Base-by-base conservation (phyloP, 2,797 vertebrate genomes). In the Myotis planiceps region DNA sequence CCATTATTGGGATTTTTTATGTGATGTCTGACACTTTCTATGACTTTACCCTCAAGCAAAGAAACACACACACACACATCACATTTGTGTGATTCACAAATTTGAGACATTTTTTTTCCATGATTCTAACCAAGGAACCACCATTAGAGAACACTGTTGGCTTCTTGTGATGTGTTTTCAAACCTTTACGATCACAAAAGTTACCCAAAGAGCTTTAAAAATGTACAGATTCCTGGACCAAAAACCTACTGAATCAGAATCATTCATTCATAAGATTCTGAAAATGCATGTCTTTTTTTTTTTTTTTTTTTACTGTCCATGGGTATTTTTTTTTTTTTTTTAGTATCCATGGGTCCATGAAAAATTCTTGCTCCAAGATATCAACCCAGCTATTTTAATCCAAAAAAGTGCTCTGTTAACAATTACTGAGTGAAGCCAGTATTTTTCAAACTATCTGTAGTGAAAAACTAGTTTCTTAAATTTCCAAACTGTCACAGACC, bases 311-410 rank as follows among this genome's bases (percentile, higher is more conserved):
- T 86, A 4, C 5, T 58, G 4, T 32, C 5, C 9, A 13, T 74
- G 12, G 65, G 4, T 72, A 90, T 84, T 92, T 92, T 34, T 71
- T 15, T 69, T 5, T 60, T 63, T 63, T 15, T 63, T 63, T 49
- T 89, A 5, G 4, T 58, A 2, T 32, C 9, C 9, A 9, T 74
- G 12, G 58, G 2, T 76, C 23, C 16, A 4, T 78, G 49, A 63
- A 90, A 96, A 90, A 66, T 81, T 37, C 8, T 88, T 93, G 49
- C 7, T 92, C 18, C 39, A 60, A 90, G 88, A 81, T 93, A 23
- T 92, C 34, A 81, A 47, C 34, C 32, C 23, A 27, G 9, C 76
- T 82, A 66, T 75, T 34, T 27, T 32, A 75, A 18, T 14, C 3
- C 37, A 84, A 47, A 95, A 3, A 79, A 81, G 29, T 42, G 2